Conservation (phyloP, 2,113 vertebrate genomes). For the Mustela lutreola region DNA sequence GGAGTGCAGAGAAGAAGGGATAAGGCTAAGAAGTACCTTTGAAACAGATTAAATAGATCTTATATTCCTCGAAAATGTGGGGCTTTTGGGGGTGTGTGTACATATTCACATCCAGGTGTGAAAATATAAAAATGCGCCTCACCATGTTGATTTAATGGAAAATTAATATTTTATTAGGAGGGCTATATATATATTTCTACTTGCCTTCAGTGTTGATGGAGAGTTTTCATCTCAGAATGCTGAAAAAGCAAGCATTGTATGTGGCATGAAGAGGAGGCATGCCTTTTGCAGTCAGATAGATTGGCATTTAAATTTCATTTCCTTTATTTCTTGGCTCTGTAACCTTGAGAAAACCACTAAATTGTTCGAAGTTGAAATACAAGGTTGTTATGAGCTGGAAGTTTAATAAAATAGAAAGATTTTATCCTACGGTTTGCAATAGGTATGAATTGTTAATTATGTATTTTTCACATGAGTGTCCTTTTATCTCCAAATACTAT, state of each 20-base stretch:
- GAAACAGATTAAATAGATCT: neutral
- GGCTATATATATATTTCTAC: neutral
- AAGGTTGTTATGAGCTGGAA: neutral
- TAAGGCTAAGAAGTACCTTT: neutral
- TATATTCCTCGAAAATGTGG: neutral
- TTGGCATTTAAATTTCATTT: neutral
- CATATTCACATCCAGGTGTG: neutral
- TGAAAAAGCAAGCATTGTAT: neutral
- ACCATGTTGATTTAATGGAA: neutral
- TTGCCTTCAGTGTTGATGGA: neutral
- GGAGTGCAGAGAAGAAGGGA: neutral
- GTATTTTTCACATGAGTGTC: neutral
- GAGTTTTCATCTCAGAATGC: neutral
- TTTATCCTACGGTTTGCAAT: neutral
- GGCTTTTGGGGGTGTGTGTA: neutral
- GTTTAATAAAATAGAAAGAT: neutral
- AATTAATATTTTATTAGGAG: slow-evolving; percentile 42
- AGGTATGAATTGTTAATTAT: neutral
- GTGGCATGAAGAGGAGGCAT: neutral
- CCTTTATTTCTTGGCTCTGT: neutral
- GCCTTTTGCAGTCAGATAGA: neutral
- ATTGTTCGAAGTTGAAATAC: neutral
- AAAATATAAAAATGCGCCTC: neutral
- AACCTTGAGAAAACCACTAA: slow-evolving; percentile 1
- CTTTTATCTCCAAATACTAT: neutral